Evolutionary conservation across 2,113 vertebrate species (phyloP).

Genomic region (Macquaria australasica): DNA sequence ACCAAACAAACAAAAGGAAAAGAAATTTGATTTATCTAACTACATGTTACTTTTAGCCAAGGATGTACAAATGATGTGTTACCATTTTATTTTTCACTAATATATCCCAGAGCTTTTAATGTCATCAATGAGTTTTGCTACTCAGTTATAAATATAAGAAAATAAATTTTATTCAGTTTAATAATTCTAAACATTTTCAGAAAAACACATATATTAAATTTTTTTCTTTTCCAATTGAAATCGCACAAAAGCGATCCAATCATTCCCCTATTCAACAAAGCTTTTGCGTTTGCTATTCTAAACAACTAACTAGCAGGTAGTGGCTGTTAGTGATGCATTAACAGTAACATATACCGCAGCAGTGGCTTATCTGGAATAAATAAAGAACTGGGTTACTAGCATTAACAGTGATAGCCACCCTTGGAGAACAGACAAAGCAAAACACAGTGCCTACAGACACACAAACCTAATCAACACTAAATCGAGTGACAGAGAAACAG

Average conservation of each 20-base stretch:
- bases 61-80: not conserved
- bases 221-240: not conserved
- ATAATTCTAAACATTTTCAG: not conserved
- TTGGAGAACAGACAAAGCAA: not conserved
- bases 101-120: too few relatives aligned
- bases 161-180: not conserved
- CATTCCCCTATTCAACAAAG: slow-evolving; percentile 12
- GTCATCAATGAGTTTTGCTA: not conserved
- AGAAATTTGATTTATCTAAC: not conserved
- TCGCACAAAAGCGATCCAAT: not conserved
- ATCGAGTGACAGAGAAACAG: slow-evolving; percentile 17
- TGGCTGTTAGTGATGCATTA: slow-evolving; percentile 35
- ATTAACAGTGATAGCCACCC: not conserved
- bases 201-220: not conserved
- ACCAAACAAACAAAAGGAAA: not conserved
- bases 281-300: slow-evolving; percentile 23
- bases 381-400: slow-evolving; percentile 5
- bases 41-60: not conserved
- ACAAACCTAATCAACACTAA: slow-evolving; percentile 18
- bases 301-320: slow-evolving; percentile 24
- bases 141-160: not conserved
- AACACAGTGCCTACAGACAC: slow-evolving; percentile 23
- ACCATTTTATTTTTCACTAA: not conserved
- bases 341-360: slow-evolving; percentile 35
- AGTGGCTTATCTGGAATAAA: slow-evolving; percentile 31